phyloP scores from a whole-genome alignment of 2,888 invertebrate genomes.

The Plutella xylostella region DNA sequence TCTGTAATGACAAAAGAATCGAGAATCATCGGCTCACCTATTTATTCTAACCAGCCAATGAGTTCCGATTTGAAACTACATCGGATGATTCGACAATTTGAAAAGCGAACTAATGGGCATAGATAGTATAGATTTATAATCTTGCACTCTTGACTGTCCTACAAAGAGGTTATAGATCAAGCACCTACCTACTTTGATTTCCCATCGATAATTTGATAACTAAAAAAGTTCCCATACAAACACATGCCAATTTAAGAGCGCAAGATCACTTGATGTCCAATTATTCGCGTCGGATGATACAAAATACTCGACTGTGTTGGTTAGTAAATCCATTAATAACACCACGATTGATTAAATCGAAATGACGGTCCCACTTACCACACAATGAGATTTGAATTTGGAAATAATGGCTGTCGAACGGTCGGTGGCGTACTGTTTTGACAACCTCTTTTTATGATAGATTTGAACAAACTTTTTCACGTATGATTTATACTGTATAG shows the following conservation, averaged over 20 bases:
- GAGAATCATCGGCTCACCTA: conserved; percentile 20
- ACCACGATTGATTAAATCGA: conserved; percentile 40
- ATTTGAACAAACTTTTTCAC: conserved; percentile 23
- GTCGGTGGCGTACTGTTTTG: conserved; percentile 28
- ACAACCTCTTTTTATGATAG: conserved; percentile 26
- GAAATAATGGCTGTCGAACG: conserved; percentile 28
- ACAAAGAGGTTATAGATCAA: too few species aligned
- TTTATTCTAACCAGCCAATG: conserved; percentile 42
- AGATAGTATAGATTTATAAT: conserved; percentile 4
- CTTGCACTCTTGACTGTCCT: too few species aligned
- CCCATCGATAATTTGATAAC: too few species aligned
- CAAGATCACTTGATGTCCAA: conserved; percentile 27
- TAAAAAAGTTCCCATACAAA: too few species aligned
- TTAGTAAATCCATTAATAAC: conserved; percentile 36
- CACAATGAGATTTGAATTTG: conserved; percentile 36
- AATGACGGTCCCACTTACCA: conserved; percentile 30
- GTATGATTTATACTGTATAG: conserved; percentile 33
- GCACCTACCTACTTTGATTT: too few species aligned
- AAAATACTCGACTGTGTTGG: conserved; percentile 23
- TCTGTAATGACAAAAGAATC: conserved; percentile 16
- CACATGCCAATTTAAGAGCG: conserved; percentile 17
- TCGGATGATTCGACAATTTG: conserved; percentile 55
- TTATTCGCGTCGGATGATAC: conserved; percentile 24
- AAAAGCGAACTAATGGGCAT: conserved; percentile 29
- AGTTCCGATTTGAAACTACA: conserved; percentile 49